A percentile compares a stretch with the other conserved stretches of the same genome.
These are phyloP conservation scores for Entomobrya multifasciata DNA, from an alignment of 2,888 invertebrate species.

Conservation along the genomic window DNA sequence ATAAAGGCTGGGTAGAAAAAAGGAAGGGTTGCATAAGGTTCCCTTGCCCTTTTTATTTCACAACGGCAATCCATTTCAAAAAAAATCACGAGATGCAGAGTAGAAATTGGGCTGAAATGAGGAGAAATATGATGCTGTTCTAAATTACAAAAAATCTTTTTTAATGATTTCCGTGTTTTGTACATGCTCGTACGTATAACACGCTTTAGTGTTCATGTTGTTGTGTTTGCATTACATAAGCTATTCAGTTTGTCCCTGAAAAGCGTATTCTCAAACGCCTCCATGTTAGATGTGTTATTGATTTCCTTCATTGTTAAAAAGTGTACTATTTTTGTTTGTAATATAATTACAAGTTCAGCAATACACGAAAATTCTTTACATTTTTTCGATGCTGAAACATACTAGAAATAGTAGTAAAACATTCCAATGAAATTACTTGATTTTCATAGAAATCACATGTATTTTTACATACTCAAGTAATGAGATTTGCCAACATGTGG, in stretches of 20 bases:
- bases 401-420: not conserved
- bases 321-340: no score
- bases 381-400: no score
- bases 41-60: no score
- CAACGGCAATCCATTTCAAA: no score
- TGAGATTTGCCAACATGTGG: slow-evolving; percentile 42
- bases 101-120: not conserved
- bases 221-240: no score
- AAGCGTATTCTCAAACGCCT: no score
- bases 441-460: slow-evolving; percentile 1
- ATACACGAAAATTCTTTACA: slow-evolving; percentile 31
- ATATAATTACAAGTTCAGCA: slow-evolving; percentile 19
- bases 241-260: no score
- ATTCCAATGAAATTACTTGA: slow-evolving; percentile 27
- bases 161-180: slow-evolving; percentile 5
- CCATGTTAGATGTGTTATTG: slow-evolving; percentile 14
- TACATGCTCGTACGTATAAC: not conserved
- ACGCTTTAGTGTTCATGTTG: no score
- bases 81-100: no score
- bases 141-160: slow-evolving; percentile 8
- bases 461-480: no score
- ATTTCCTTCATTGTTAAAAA: slow-evolving; percentile 7
- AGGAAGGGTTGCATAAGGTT: no score
- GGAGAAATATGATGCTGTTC: not conserved
- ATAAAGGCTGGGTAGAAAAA: no score